Evolutionary conservation across 2,888 invertebrate genomes (phyloP).

Genomic region (Tetheella fluctuosa): DNA sequence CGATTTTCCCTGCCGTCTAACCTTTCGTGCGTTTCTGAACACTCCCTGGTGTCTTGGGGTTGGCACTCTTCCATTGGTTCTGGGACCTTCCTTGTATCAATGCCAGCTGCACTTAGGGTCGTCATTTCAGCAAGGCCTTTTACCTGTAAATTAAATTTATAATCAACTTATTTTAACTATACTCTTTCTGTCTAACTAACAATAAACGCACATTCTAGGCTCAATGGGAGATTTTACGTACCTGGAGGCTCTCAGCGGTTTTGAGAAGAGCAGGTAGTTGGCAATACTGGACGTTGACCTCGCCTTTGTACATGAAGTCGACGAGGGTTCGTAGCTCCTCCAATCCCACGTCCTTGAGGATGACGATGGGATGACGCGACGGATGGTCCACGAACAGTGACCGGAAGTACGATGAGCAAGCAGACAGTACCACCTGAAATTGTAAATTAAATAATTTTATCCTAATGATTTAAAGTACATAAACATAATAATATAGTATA

Average conservation of each 20-base stretch:
- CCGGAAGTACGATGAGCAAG: slow-evolving; percentile 98
- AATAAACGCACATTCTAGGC: no score
- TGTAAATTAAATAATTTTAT: not conserved
- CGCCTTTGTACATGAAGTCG: slow-evolving; percentile 98
- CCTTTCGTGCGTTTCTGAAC: slow-evolving; percentile 64
- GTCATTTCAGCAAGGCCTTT: slow-evolving; percentile 97
- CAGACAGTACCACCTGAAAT: slow-evolving; percentile 94
- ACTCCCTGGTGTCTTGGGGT: slow-evolving; percentile 65
- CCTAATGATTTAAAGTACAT: not conserved
- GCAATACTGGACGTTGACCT: slow-evolving; percentile 97
- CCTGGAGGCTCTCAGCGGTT: slow-evolving; percentile 92
- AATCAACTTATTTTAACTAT: slow-evolving; percentile 1
- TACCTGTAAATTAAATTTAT: slow-evolving; percentile 77
- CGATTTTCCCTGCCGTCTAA: slow-evolving; percentile 63
- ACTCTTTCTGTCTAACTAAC: not conserved
- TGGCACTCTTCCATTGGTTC: slow-evolving; percentile 81
- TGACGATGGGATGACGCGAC: slow-evolving; percentile 96
- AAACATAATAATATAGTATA: no score
- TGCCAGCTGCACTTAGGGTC: slow-evolving; percentile 88
- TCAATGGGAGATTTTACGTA: no score
- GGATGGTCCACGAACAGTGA: slow-evolving; percentile 96
- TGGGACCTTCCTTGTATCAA: slow-evolving; percentile 76
- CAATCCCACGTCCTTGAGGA: slow-evolving; percentile 96
- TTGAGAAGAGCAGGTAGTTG: slow-evolving; percentile 95
- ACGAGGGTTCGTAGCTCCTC: slow-evolving; percentile 95